Base-by-base conservation (phyloP, 2,797 vertebrate genomes). In the Dendrocincla tyrannina region DNA sequence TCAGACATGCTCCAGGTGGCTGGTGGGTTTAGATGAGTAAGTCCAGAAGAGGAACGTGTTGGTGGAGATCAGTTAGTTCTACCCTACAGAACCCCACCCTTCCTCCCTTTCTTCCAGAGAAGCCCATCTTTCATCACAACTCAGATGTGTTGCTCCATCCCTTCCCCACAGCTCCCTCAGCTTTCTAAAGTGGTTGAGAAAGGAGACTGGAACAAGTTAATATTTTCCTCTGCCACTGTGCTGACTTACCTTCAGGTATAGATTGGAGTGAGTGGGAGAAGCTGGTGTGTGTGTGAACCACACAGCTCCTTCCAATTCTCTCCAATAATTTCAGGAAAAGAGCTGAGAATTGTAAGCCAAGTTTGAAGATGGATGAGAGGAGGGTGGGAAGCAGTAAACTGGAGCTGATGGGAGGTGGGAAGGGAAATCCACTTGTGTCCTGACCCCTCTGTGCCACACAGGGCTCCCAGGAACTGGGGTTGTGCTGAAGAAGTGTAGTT, bases 1-100 rank as follows among this genome's bases (percentile, higher is more conserved):
- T 87, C 81, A 92, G 91, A 77, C 55, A 14, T 0, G 0, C n/a
- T 93, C 69, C 95, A 95, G 93, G 81, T 93, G 93, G 93, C 30
- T 84, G 88, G 68, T 94, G 85, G 89, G 89, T 69, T 95, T 91
- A 50, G 60, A 92, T 91, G 89, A 93, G 46, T 85, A 75, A 95
- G 33, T 53, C 52, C 47, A 35, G 44, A 56, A 60, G 32, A 82
- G 27, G 30, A 50, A 17, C 41, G 47, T 86, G 83, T 56, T 92
- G 76, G 73, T 91, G 64, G 72, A 77, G 60, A 85, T 85, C 41
- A 44, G 13, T 70, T 85, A 64, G 56, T 74, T 86, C 59, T 70
- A 46, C 47, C 52, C 70, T 89, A 15, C 25, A 60, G 72, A 70
- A 47, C 4, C 22, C 33, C 47, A 72, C 42, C 11, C 22, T 85